Evolutionary conservation across 1,140 invertebrate species (phyloP).

Genomic region (Cecropterus lyciades): DNA sequence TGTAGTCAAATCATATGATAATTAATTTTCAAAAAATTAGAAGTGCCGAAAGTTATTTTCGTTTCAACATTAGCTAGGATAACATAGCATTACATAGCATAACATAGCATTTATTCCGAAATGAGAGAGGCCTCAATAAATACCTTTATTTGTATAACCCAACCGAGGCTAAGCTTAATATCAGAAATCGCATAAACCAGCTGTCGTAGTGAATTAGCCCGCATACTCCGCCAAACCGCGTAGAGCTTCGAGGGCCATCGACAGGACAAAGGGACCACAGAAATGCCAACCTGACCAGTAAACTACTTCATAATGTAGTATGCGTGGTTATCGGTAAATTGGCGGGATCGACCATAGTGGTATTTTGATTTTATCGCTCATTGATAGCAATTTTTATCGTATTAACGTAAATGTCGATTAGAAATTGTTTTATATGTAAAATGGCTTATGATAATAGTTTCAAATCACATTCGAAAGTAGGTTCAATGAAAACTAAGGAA

Average conservation of each 20-base stretch:
- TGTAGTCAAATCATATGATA: too few relatives aligned
- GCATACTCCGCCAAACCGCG: slow-evolving; percentile 23
- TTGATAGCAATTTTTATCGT: neutral
- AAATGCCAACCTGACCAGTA: slow-evolving; percentile 21
- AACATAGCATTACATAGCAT: too few relatives aligned
- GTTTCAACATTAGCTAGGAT: too few relatives aligned
- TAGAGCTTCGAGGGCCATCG: slow-evolving; percentile 21
- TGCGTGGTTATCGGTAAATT: slow-evolving; percentile 5
- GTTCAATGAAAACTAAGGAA: too few relatives aligned
- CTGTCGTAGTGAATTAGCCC: slow-evolving; percentile 12
- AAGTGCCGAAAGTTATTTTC: too few relatives aligned
- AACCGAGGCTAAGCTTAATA: slow-evolving; percentile 2
- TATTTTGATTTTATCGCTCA: neutral
- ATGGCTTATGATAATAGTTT: too few relatives aligned
- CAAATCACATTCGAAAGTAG: too few relatives aligned
- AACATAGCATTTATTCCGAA: too few relatives aligned
- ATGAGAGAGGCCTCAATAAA: too few relatives aligned
- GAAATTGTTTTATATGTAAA: too few relatives aligned
- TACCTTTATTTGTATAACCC: neutral
- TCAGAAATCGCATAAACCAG: slow-evolving; percentile 3
- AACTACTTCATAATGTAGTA: neutral
- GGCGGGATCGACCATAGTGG: neutral
- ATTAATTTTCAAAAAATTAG: too few relatives aligned
- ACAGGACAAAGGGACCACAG: slow-evolving; percentile 31
- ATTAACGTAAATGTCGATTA: neutral